Conservation (phyloP, 1,140 invertebrate species). For the Metopolophium dirhodum region DNA sequence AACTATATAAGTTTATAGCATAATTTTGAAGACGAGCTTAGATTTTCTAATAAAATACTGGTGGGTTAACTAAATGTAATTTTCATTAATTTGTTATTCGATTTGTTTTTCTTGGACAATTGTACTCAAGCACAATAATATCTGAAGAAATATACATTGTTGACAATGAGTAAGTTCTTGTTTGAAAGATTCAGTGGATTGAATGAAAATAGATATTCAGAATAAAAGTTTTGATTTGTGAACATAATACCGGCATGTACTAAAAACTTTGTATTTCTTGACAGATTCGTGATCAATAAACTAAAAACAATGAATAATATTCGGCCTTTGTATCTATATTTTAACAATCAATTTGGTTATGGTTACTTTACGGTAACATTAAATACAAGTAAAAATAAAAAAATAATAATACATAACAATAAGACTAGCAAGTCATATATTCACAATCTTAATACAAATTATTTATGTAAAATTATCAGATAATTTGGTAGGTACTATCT, state of each 20-base stretch:
- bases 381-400: too few species aligned
- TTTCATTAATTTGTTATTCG: background rate
- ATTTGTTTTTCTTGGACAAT: background rate
- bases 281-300: background rate
- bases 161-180: background rate
- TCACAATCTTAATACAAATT: background rate
- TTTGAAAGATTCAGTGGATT: background rate
- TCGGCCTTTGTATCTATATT: background rate
- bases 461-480: background rate
- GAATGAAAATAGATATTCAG: background rate
- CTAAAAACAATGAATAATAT: background rate
- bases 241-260: background rate
- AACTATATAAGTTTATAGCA: too few species aligned
- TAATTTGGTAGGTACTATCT: background rate
- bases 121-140: background rate
- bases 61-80: background rate
- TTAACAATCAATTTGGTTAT: background rate
- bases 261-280: background rate
- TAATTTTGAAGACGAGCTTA: background rate
- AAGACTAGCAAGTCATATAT: background rate
- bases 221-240: background rate
- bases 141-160: background rate
- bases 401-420: background rate
- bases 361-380: background rate
- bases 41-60: background rate